Conservation (phyloP, 2,888 invertebrate genomes). For the Microchrysa polita region DNA sequence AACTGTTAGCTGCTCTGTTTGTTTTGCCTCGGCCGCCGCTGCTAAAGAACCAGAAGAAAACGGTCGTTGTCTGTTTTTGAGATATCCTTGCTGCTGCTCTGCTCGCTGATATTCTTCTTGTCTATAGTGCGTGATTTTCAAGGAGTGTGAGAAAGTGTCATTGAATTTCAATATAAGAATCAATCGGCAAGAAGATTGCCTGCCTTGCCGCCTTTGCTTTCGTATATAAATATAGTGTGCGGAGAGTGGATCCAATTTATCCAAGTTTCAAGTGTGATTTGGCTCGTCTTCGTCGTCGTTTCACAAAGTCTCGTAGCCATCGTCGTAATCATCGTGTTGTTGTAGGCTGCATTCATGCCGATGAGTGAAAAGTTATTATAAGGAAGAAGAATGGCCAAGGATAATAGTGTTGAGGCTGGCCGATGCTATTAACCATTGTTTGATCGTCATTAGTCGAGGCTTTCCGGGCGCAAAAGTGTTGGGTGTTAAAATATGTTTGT, state of each 20-base stretch:
- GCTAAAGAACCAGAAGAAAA: too few relatives aligned
- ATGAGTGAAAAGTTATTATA: background rate
- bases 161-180: background rate
- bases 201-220: background rate
- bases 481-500: background rate
- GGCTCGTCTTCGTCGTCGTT: too few relatives aligned
- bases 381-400: background rate
- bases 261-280: slow-evolving; percentile 26
- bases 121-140: background rate
- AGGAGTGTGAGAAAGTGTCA: background rate
- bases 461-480: slow-evolving; percentile 7
- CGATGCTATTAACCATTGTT: background rate
- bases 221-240: slow-evolving; percentile 4
- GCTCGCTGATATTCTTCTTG: background rate
- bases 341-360: background rate
- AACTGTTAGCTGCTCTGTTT: too few relatives aligned
- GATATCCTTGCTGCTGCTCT: background rate
- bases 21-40: background rate
- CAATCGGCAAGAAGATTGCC: background rate
- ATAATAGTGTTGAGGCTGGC: slow-evolving; percentile 4
- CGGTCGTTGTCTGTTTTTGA: background rate
- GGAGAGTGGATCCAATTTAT: slow-evolving; percentile 6
- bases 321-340: background rate
- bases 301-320: too few relatives aligned
- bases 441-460: background rate